phyloP scores from a whole-genome alignment of 2,113 vertebrate species.

The Eulacestoma nigropectus region DNA sequence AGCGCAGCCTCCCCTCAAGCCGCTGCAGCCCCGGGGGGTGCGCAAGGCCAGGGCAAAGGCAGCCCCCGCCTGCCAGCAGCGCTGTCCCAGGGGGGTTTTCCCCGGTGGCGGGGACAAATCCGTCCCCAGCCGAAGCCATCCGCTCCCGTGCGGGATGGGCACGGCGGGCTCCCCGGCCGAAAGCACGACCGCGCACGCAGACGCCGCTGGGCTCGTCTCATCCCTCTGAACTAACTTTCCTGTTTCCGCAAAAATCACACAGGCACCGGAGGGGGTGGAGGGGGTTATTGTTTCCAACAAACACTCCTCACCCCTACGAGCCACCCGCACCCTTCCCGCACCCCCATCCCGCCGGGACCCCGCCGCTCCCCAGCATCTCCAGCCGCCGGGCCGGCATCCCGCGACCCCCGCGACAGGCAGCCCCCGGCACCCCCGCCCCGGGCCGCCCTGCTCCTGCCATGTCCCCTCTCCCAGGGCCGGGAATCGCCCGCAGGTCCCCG shows the following conservation, averaged over 20 bases:
- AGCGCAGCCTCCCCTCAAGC: neutral
- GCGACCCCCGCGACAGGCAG: neutral
- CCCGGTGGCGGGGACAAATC: neutral
- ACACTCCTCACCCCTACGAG: no score
- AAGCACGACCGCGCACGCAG: neutral
- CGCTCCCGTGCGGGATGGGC: neutral
- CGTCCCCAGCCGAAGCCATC: neutral
- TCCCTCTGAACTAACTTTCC: neutral
- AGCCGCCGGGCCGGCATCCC: neutral
- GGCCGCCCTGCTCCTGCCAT: neutral
- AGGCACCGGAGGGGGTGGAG: neutral
- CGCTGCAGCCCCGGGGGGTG: neutral
- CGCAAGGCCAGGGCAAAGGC: neutral
- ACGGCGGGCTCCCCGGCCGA: neutral
- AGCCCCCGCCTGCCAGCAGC: neutral
- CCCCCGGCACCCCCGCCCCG: neutral
- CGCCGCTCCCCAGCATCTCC: neutral
- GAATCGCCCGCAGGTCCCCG: neutral
- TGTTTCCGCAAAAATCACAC: neutral
- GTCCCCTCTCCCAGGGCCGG: neutral
- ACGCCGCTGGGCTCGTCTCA: neutral
- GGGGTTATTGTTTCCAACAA: neutral
- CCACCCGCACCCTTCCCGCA: neutral
- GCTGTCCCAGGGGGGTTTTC: neutral
- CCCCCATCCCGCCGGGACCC: neutral